phyloP scores from a whole-genome alignment of 92 coral and sea anemone genomes.

The Actinernus sp. region DNA sequence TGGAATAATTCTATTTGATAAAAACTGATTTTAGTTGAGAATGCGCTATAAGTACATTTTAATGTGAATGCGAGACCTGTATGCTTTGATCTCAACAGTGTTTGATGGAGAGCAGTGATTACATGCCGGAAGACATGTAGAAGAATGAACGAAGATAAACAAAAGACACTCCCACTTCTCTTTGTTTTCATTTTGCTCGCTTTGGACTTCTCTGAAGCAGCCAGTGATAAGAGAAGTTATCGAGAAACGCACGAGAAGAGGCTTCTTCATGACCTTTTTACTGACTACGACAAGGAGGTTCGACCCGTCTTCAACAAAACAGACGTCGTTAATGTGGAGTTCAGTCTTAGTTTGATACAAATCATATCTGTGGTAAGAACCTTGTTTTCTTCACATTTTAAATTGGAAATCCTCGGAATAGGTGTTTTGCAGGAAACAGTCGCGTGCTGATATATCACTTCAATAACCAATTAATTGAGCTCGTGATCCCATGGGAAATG shows the following conservation, averaged over 20 bases:
- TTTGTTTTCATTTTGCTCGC: background rate
- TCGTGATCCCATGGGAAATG: too few relatives aligned
- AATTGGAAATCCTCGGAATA: background rate
- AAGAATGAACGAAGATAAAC: background rate
- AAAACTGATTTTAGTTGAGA: too few relatives aligned
- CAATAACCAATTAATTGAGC: too few relatives aligned
- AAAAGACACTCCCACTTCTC: background rate
- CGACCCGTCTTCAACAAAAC: slow-evolving; percentile 76
- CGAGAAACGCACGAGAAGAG: slow-evolving; percentile 75
- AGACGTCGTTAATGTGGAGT: slow-evolving; percentile 72
- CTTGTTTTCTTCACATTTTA: too few relatives aligned
- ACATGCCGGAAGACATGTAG: too few relatives aligned
- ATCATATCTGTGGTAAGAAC: slow-evolving; percentile 82
- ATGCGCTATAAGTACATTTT: too few relatives aligned
- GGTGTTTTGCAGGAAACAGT: too few relatives aligned
- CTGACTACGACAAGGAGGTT: slow-evolving; percentile 84
- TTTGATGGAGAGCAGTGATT: too few relatives aligned
- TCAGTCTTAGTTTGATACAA: slow-evolving; percentile 78
- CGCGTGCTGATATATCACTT: too few relatives aligned
- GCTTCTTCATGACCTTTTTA: slow-evolving; percentile 62
- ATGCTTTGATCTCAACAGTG: too few relatives aligned
- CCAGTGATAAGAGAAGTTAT: background rate
- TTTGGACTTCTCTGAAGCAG: background rate
- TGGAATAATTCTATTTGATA: too few relatives aligned
- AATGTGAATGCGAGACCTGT: too few relatives aligned